Evolutionary conservation across 2,797 vertebrate species (phyloP).

Genomic region (Gymnothorax reevesii): DNA sequence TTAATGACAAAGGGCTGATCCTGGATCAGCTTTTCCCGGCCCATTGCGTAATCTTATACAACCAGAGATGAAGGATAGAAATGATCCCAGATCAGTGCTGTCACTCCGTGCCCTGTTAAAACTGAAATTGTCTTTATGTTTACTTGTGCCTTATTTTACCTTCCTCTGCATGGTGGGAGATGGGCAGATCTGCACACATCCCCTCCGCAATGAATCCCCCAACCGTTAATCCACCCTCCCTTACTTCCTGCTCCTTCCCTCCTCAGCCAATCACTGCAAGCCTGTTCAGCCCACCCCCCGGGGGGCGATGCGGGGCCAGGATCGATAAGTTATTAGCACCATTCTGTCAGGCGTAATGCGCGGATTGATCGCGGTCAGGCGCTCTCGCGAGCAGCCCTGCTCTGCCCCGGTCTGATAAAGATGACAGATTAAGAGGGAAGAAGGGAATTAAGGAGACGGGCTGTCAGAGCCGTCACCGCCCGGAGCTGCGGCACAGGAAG

Average conservation of each 20-base stretch:
- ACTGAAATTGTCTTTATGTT: neutral
- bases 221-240: neutral
- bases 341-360: slow-evolving; percentile 99
- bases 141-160: neutral
- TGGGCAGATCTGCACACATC: neutral
- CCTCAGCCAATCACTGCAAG: slow-evolving; percentile 89
- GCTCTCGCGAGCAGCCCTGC: slow-evolving; percentile 73
- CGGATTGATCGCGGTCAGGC: slow-evolving; percentile 94
- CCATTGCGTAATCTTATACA: too few species aligned
- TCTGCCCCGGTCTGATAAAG: slow-evolving; percentile 93
- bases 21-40: too few species aligned
- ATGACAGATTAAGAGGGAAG: slow-evolving; percentile 99
- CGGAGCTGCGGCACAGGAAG: slow-evolving; percentile 20
- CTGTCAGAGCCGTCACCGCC: slow-evolving; percentile 83
- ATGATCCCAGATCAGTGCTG: too few species aligned
- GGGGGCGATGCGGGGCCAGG: slow-evolving; percentile 83
- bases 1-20: too few species aligned
- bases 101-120: too few species aligned
- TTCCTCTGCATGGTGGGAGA: neutral
- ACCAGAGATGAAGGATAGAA: too few species aligned
- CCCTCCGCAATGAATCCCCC: slow-evolving; percentile 26
- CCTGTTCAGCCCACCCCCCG: slow-evolving; percentile 79
- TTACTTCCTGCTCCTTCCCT: slow-evolving; percentile 62
- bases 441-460: slow-evolving; percentile 94
- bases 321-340: slow-evolving; percentile 99